Evolutionary conservation across 2,797 vertebrate genomes (phyloP).

Genomic region (Carcharodon carcharias): DNA sequence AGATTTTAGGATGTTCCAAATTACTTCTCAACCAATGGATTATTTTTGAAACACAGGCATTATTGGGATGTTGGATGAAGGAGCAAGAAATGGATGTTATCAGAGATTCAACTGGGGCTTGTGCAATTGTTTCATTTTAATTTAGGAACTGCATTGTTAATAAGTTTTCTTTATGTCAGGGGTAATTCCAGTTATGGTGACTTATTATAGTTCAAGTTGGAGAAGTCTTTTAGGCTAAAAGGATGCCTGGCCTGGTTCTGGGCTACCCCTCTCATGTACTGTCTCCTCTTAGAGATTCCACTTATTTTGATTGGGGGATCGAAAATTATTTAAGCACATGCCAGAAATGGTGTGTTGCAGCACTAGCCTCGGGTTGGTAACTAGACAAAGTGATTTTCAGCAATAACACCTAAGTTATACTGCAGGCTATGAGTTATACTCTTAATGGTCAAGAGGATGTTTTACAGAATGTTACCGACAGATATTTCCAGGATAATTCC

Average conservation of each 20-base stretch:
- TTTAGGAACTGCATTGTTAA: background rate
- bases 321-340: background rate
- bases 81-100: background rate
- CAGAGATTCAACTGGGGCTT: background rate
- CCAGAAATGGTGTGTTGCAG: background rate
- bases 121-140: background rate
- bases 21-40: background rate
- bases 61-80: background rate
- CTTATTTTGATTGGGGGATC: background rate
- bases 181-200: background rate
- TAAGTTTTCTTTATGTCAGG: no score
- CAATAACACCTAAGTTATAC: background rate
- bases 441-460: background rate
- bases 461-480: background rate
- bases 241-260: background rate
- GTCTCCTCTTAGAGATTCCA: background rate
- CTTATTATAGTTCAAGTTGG: background rate
- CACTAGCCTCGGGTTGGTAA: background rate
- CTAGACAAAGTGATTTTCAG: background rate
- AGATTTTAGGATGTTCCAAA: background rate
- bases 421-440: background rate
- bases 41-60: background rate
- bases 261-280: background rate
- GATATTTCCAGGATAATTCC: background rate
- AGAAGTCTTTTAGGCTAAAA: background rate